These are phyloP conservation scores for Vulpes ferrilata DNA, from an alignment of 2,113 vertebrate genomes.

Conservation along the genomic window DNA sequence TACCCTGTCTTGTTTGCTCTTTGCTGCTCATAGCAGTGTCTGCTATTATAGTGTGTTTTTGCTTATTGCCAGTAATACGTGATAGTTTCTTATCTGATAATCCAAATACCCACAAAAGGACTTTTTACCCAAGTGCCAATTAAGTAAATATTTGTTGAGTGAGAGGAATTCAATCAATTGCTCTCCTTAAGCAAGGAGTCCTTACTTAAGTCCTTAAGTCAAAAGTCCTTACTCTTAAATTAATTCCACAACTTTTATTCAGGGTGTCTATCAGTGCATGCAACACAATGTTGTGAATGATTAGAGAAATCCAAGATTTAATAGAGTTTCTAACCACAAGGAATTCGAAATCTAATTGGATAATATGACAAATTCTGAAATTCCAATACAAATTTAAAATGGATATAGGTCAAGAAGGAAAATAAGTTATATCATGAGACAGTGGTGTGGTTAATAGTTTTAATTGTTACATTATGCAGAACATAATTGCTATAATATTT, in stretches of 20 bases:
- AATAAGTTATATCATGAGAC: conserved; percentile 17
- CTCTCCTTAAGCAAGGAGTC: neutral
- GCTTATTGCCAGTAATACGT: neutral
- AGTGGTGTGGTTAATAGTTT: conserved; percentile 61
- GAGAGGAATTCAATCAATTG: conserved; percentile 15
- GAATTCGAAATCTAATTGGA: conserved; percentile 57
- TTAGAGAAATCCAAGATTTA: conserved; percentile 12
- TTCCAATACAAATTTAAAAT: conserved; percentile 60
- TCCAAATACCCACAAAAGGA: neutral
- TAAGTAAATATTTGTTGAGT: neutral
- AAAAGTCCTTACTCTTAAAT: conserved; percentile 7
- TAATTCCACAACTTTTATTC: neutral
- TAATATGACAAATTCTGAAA: conserved; percentile 57
- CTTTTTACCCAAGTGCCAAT: neutral
- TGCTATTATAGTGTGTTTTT: neutral
- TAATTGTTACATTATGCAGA: conserved; percentile 53
- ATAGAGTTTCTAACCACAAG: neutral
- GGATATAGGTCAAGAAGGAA: conserved; percentile 53
- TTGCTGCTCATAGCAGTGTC: neutral
- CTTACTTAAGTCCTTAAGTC: neutral
- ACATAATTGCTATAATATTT: conserved; percentile 57
- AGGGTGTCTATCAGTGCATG: neutral
- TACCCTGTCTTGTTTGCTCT: neutral
- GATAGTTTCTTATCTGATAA: neutral
- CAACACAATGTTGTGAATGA: neutral